Evolutionary conservation across 2,113 vertebrate species (phyloP).

Genomic region (Notarius quadriscutis): DNA sequence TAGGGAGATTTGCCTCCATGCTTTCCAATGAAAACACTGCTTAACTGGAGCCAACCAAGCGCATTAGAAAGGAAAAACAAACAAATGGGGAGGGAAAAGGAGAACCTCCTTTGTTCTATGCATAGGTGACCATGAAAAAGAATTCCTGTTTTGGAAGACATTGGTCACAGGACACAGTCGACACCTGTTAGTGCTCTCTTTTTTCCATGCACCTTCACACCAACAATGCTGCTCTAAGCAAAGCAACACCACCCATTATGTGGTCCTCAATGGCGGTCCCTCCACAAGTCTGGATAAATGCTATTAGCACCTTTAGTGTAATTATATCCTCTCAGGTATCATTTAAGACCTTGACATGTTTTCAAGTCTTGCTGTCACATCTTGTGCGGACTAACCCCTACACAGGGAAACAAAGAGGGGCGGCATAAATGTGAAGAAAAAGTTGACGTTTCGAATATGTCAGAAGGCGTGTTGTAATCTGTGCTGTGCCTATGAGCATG

Average conservation of each 20-base stretch:
- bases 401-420: conserved; percentile 43
- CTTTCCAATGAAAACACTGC: conserved; percentile 68
- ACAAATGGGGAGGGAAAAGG: conserved; percentile 53
- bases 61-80: conserved; percentile 65
- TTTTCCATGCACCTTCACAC: conserved; percentile 54
- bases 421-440: conserved; percentile 45
- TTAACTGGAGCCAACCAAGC: conserved; percentile 58
- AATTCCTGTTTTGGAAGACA: conserved; percentile 49
- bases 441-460: conserved; percentile 44
- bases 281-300: conserved; percentile 60
- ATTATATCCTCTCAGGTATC: conserved; percentile 66
- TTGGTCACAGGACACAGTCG: conserved; percentile 45
- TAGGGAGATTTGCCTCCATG: conserved; percentile 59
- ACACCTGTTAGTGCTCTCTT: conserved; percentile 59
- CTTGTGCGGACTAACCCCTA: conserved; percentile 50
- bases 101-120: conserved; percentile 55
- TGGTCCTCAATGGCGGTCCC: conserved; percentile 53
- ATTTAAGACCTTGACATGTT: conserved; percentile 59
- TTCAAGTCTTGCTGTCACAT: conserved; percentile 56
- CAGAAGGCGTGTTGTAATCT: conserved; percentile 50
- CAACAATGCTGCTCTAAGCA: conserved; percentile 54
- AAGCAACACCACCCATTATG: conserved; percentile 60
- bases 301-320: conserved; percentile 64
- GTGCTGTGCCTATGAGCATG: conserved; percentile 47
- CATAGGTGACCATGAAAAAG: conserved; percentile 46